Evolutionary conservation across 2,888 invertebrate species (phyloP).

Genomic region (Orchesella flavescens): DNA sequence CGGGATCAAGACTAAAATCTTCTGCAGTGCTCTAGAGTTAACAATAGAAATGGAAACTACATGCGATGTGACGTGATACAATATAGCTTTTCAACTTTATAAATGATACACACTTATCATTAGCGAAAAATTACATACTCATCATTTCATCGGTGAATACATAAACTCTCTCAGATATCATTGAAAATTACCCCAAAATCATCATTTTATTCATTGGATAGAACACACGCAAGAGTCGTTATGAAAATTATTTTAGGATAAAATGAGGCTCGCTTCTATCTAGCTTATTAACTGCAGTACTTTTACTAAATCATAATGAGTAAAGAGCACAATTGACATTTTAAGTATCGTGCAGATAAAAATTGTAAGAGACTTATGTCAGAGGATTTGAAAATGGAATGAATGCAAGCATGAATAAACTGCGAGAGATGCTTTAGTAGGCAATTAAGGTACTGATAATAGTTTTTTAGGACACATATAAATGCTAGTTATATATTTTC

Average conservation of each 20-base stretch:
- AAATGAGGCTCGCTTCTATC: neutral
- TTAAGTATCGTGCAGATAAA: neutral
- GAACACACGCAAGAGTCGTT: neutral
- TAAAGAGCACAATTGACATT: conserved; percentile 34
- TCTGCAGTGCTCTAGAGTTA: neutral
- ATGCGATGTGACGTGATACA: too few relatives aligned
- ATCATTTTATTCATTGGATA: neutral
- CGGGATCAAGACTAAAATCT: conserved; percentile 40
- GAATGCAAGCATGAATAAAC: too few relatives aligned
- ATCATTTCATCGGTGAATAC: neutral
- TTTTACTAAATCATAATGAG: neutral
- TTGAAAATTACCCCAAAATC: neutral
- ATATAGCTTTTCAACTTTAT: too few relatives aligned
- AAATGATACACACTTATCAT: too few relatives aligned
- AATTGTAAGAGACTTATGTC: neutral
- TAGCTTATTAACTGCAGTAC: neutral
- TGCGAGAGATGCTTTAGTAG: too few relatives aligned
- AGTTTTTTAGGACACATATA: too few relatives aligned
- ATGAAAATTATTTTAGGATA: neutral
- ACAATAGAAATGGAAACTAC: too few relatives aligned
- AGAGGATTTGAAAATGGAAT: too few relatives aligned
- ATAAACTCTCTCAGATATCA: neutral
- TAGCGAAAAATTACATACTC: too few relatives aligned
- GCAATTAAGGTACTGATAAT: too few relatives aligned
- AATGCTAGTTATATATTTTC: too few relatives aligned